Conservation (phyloP, 2,888 invertebrate species). For the Arrhopalites spinosus region DNA sequence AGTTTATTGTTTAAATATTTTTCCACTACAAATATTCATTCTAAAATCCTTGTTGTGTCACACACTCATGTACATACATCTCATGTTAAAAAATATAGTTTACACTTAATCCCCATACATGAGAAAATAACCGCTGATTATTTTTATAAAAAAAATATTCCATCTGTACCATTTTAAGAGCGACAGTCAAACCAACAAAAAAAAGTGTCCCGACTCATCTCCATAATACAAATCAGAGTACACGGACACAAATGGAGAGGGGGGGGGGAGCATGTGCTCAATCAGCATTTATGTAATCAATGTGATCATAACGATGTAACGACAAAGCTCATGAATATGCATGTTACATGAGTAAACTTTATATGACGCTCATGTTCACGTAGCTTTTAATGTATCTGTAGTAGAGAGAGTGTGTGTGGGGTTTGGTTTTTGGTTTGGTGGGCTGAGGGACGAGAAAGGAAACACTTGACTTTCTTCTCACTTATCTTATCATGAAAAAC, state of each 20-base stretch:
- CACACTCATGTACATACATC: too few species aligned
- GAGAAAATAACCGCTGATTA: neutral
- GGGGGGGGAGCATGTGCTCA: too few species aligned
- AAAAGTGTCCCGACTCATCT: neutral
- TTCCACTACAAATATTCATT: neutral
- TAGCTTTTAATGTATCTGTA: neutral
- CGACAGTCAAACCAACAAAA: neutral
- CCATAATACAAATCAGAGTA: neutral
- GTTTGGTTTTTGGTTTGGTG: neutral
- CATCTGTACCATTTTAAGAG: neutral
- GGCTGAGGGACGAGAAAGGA: constrained; percentile 11
- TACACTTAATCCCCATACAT: neutral
- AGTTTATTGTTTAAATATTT: neutral
- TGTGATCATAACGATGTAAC: constrained; percentile 1
- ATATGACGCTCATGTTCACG: too few species aligned
- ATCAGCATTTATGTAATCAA: constrained; percentile 7
- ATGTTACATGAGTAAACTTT: neutral
- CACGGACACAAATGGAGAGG: neutral
- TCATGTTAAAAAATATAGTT: neutral
- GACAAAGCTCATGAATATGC: constrained; percentile 8
- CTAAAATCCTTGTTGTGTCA: too few species aligned
- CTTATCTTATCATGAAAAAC: neutral
- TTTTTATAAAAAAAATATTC: constrained; percentile 6
- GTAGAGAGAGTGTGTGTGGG: neutral
- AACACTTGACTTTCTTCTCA: constrained; percentile 27